These are phyloP conservation scores for Anastatus disparis DNA, from an alignment of 1,140 invertebrate genomes.

Conservation along the genomic window DNA sequence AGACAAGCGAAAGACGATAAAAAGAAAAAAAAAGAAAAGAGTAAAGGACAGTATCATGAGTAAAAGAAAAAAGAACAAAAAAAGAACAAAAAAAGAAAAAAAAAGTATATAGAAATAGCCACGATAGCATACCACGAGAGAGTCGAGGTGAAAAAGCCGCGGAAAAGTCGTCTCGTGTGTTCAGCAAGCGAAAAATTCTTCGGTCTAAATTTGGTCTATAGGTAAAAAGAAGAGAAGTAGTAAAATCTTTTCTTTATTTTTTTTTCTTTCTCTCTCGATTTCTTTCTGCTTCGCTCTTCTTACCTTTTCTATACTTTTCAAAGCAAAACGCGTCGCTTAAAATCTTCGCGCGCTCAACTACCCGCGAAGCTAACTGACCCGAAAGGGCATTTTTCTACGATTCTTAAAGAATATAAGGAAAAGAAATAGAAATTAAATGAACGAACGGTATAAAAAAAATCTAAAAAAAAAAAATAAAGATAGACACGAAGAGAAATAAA, in stretches of 20 bases:
- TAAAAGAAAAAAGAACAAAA: neutral
- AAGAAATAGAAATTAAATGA: no score
- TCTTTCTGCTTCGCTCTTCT: no score
- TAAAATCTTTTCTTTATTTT: slow-evolving; percentile 36
- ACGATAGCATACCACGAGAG: neutral
- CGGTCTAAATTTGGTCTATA: slow-evolving; percentile 47
- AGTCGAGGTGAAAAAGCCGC: neutral
- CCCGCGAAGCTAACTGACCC: slow-evolving; percentile 55
- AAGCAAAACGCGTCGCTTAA: slow-evolving; percentile 42
- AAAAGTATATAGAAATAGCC: neutral
- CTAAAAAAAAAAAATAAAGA: neutral
- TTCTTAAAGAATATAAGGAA: neutral
- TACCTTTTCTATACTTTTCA: no score
- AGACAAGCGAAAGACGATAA: neutral
- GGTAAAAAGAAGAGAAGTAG: no score
- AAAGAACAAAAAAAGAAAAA: neutral
- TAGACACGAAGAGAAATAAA: no score
- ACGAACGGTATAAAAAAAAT: neutral
- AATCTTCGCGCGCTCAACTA: slow-evolving; percentile 41
- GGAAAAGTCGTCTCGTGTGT: neutral
- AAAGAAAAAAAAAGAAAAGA: neutral
- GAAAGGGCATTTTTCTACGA: slow-evolving; percentile 49
- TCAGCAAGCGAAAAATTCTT: slow-evolving; percentile 35
- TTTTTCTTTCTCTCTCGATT: no score
- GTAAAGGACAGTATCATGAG: neutral